Evolutionary conservation across 2,797 vertebrate genomes (phyloP), one percentile per base, ranked within the genome.

Genomic region (Alauda arvensis): DNA sequence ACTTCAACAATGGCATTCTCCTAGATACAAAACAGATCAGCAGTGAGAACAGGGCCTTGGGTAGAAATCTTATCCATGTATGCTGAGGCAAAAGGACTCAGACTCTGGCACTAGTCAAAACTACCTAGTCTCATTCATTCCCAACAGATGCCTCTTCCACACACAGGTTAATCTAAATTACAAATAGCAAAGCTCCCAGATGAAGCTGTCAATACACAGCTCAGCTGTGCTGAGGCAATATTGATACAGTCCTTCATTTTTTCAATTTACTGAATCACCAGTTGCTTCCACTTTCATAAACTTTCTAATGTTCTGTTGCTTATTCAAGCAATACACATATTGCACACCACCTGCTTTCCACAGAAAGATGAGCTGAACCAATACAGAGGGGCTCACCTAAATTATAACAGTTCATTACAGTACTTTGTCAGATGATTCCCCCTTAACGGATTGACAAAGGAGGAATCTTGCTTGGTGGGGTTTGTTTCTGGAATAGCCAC

Each of bases 361-460:
- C 18, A 77, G n/a, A 29, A 52, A 49, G 17, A 33, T 0, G 0
- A 70, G n/a, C 5, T 56, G 12, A 87, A 59, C 25, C 56, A 79
- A 11, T 12, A 25, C 0, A 2, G 48, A 6, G 17, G 14, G 12
- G 16, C 45, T 49, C 2, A 8, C 5, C 23, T 59, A 62, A 69
- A 60, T 31, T 8, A 4, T 5, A 26, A 37, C 5, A 1, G 1
- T 18, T 53, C 14, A 0, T 15, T 63, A n/a, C 17, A 37, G 26
- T 3, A 49, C 26, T 31, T 17, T 61, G 29, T 23, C 16, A 15
- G 57, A 52, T 29, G 13, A 74, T 48, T 85, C 49, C 45, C 18
- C 29, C 57, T 45, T 16, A 74, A 77, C 0, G 0, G 26, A 77
- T 2, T 4, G 6, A 61, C 10, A 67, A 62, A 60, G 40, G 6